phyloP scores from a whole-genome alignment of 2,888 invertebrate species.

The Macrosoma leucophasiata region DNA sequence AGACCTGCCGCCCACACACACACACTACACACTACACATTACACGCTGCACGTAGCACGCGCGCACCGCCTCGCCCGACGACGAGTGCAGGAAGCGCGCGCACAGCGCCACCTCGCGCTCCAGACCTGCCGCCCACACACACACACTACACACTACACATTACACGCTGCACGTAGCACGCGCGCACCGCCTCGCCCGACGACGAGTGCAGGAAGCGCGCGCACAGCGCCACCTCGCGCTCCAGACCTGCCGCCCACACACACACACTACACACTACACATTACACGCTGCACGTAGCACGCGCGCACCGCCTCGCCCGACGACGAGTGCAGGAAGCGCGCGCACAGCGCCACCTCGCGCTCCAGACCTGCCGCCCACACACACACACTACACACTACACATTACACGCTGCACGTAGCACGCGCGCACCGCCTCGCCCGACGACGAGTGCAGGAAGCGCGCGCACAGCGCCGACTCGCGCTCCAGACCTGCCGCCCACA shows the following conservation, averaged over 20 bases:
- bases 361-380: conserved; percentile 37
- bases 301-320: conserved; percentile 47
- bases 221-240: conserved; percentile 48
- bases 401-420: conserved; percentile 62
- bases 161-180: conserved; percentile 59
- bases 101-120: conserved; percentile 51
- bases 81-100: conserved; percentile 46
- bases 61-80: conserved; percentile 47
- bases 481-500: conserved; percentile 38
- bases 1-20: conserved; percentile 32
- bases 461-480: conserved; percentile 47
- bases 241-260: conserved; percentile 35
- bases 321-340: conserved; percentile 48
- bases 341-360: conserved; percentile 46
- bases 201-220: conserved; percentile 49
- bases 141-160: no score
- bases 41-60: conserved; percentile 57
- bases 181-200: conserved; percentile 46
- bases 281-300: conserved; percentile 60
- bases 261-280: no score
- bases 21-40: no score
- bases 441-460: conserved; percentile 50
- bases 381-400: no score
- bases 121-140: conserved; percentile 32
- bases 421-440: conserved; percentile 44